Percentiles rank a stretch among this genome's conserved stretches.
These are phyloP conservation scores for Trissolcus japonicus DNA, from an alignment of 2,888 invertebrate genomes.

Conservation along the genomic window DNA sequence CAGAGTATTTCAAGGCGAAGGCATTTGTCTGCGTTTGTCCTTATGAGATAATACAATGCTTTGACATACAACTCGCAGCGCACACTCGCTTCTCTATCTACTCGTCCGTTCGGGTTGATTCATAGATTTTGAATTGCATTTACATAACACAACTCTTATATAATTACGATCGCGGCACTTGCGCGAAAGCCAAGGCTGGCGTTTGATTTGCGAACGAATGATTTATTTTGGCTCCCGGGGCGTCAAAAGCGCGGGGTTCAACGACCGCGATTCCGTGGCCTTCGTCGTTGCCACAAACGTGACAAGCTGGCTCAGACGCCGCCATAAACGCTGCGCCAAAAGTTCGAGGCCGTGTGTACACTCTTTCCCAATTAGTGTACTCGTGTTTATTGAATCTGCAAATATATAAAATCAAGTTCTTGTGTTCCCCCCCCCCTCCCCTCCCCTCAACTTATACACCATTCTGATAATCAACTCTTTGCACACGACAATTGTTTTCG, in stretches of 20 bases:
- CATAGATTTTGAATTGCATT: conserved; percentile 3
- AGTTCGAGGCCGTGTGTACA: conserved; percentile 40
- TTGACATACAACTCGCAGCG: conserved; percentile 12
- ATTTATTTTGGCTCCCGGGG: no score
- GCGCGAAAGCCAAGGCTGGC: no score
- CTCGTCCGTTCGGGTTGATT: conserved; percentile 2
- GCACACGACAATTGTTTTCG: no score
- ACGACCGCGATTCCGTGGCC: conserved; percentile 53
- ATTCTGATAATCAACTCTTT: no score
- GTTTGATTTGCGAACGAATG: no score
- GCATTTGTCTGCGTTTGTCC: conserved; percentile 21
- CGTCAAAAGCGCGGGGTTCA: conserved; percentile 23
- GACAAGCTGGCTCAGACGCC: conserved; percentile 18
- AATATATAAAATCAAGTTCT: no score
- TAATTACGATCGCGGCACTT: no score
- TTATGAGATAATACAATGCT: conserved; percentile 39
- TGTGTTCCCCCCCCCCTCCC: no score
- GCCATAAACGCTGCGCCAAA: conserved; percentile 29
- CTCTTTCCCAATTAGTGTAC: conserved; percentile 8
- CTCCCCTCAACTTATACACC: no score
- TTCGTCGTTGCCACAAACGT: conserved; percentile 37
- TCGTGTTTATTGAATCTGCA: neutral
- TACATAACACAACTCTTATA: conserved; percentile 1
- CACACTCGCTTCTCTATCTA: neutral
- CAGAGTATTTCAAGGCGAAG: conserved; percentile 49